Evolutionary conservation across 2,888 invertebrate genomes (phyloP), one percentile per base, ranked within the genome.

Genomic region (Eumacrocentrus americanus): DNA sequence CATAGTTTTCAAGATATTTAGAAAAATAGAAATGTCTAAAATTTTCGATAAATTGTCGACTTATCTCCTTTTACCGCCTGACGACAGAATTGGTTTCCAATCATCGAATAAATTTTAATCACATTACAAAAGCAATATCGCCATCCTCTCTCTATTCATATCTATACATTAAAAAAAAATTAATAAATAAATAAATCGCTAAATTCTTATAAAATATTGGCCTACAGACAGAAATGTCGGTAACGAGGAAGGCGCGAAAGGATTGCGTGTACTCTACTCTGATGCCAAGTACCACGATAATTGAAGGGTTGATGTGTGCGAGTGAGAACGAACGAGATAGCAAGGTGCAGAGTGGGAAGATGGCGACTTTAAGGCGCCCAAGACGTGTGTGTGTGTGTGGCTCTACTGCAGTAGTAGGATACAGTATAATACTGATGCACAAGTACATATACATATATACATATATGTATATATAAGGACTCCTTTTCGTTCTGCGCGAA

Each of bases 341-440:
- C 9, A 40, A 9, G 25, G n/a, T 42, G 38, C 18, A 35, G 46
- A 44, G 46, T 25, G 50, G 40, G 50, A 64, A 64, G 63, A 67
- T 67, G 70, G 66, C 69, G 72, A 70, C 72, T 67, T 61, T 53
- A 64, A 70, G 72, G 71, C 72, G 72, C 72, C 72, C 25, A 9
- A 59, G 53, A 3, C 29, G 16, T n/a, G n/a, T n/a, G n/a, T n/a
- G 35, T 51, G 51, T 47, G 6, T 6, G n/a, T 20, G 42, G 60
- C 57, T 61, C 62, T 63, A 63, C 63, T 58, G 48, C 60, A 61
- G 64, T n/a, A 54, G 34, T 11, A n/a, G n/a, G n/a, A n/a, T n/a
- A n/a, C n/a, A n/a, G n/a, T n/a, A n/a, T n/a, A n/a, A n/a, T n/a
- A n/a, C n/a, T n/a, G n/a, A n/a, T n/a, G n/a, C n/a, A n/a, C n/a